Conservation (phyloP, 35 echinoderm and acorn worm genomes). For the Heliocidaris erythrogramma region DNA sequence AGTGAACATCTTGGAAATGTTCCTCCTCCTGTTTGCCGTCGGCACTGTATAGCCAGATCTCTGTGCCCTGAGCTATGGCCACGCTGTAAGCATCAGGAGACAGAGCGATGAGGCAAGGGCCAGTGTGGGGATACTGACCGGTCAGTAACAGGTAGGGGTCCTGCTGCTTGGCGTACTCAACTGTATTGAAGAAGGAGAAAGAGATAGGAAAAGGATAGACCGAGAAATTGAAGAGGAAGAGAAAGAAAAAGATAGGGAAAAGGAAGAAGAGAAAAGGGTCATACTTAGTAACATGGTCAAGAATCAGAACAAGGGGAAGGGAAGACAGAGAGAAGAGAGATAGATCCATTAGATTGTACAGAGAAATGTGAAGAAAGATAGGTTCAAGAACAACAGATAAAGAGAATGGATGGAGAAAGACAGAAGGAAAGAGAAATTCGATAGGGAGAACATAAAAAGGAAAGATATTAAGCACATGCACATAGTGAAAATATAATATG, state of each 20-base stretch:
- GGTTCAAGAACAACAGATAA: neutral
- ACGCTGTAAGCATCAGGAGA: constrained; percentile 70
- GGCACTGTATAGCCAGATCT: constrained; percentile 66
- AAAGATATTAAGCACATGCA: neutral
- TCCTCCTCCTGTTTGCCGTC: constrained; percentile 66
- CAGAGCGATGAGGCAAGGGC: constrained; percentile 71
- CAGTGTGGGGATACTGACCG: constrained; percentile 66
- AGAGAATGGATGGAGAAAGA: neutral
- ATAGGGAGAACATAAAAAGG: neutral
- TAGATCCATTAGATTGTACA: too few relatives aligned
- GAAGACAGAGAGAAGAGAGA: neutral
- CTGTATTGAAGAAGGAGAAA: constrained; percentile 57
- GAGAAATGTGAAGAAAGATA: neutral
- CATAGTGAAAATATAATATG: too few relatives aligned
- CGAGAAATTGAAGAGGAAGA: neutral
- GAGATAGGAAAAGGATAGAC: neutral
- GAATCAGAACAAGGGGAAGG: neutral
- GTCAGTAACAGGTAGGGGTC: constrained; percentile 88
- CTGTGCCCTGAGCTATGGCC: constrained; percentile 69
- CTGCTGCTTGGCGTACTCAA: constrained; percentile 90
- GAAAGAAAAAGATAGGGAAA: neutral
- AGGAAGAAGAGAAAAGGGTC: neutral
- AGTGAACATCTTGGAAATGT: constrained; percentile 75
- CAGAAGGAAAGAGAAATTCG: neutral
- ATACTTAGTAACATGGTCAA: neutral